phyloP scores from a whole-genome alignment of 30 jellyfish, hydroid and myxozoan genomes.

The Aurelia aurita region DNA sequence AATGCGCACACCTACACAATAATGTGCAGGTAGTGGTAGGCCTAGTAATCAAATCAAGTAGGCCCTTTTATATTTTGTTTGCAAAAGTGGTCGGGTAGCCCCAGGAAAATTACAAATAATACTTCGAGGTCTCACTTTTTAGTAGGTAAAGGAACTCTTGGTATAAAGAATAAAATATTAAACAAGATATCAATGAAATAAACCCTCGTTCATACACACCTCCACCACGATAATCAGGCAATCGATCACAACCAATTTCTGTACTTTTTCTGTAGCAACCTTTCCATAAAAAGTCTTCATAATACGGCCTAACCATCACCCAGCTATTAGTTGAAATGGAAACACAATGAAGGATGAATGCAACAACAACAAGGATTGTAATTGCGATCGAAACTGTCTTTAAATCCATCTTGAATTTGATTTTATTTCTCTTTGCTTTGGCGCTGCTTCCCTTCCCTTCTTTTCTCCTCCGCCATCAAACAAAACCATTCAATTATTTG shows the following conservation, averaged over 20 bases:
- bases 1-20: too few relatives aligned
- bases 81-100: too few relatives aligned
- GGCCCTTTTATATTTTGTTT: too few relatives aligned
- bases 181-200: neutral
- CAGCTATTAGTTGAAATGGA: slow-evolving; percentile 63
- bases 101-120: too few relatives aligned
- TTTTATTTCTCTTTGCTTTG: too few relatives aligned
- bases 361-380: slow-evolving; percentile 29
- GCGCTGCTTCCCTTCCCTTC: too few relatives aligned
- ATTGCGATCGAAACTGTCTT: slow-evolving; percentile 44
- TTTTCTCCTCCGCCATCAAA: too few relatives aligned
- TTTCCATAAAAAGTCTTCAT: slow-evolving; percentile 80
- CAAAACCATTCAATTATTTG: too few relatives aligned
- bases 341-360: slow-evolving; percentile 58
- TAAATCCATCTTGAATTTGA: slow-evolving; percentile 35
- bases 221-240: slow-evolving; percentile 82
- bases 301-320: slow-evolving; percentile 71
- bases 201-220: slow-evolving; percentile 27
- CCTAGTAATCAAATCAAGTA: too few relatives aligned
- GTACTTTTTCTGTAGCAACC: slow-evolving; percentile 69
- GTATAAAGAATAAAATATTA: neutral
- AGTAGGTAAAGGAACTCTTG: too few relatives aligned
- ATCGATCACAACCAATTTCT: slow-evolving; percentile 79
- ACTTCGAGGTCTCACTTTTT: too few relatives aligned
- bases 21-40: too few relatives aligned